Percentiles rank a stretch among this genome's conserved stretches.
phyloP scores from a whole-genome alignment of 1,140 invertebrate genomes.

The Anastatus disparis region DNA sequence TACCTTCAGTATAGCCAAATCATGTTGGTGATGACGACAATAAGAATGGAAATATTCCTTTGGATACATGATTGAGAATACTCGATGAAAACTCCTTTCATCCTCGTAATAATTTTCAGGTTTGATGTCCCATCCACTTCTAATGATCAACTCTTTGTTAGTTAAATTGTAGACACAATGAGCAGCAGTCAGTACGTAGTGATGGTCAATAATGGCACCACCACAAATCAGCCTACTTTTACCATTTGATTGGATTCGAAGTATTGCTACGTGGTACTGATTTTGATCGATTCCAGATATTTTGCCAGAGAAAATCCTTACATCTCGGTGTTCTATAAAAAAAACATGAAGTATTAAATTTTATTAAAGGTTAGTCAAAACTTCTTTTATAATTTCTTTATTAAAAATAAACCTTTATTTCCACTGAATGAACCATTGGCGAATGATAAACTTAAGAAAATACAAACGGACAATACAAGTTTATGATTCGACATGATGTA shows the following conservation, averaged over 20 bases:
- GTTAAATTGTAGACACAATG: conserved; percentile 54
- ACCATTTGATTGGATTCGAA: conserved; percentile 44
- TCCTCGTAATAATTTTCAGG: neutral
- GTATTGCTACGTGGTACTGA: conserved; percentile 45
- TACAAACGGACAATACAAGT: too few species aligned
- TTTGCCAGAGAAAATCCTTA: too few species aligned
- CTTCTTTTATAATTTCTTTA: too few species aligned
- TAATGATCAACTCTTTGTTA: neutral
- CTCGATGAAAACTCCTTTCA: neutral
- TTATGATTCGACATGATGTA: too few species aligned
- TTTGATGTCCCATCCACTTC: neutral
- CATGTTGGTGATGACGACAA: conserved; percentile 12
- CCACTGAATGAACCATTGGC: too few species aligned
- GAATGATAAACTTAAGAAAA: too few species aligned
- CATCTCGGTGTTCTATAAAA: too few species aligned
- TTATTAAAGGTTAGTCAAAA: too few species aligned
- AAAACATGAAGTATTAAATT: too few species aligned
- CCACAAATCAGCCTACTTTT: conserved; percentile 51
- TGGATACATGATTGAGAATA: neutral
- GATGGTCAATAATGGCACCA: conserved; percentile 58
- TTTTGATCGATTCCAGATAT: too few species aligned
- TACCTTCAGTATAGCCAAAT: conserved; percentile 6
- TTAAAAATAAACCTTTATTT: too few species aligned
- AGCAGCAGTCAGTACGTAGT: conserved; percentile 65
- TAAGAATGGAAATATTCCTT: neutral